Percentiles rank a stretch among this genome's conserved stretches.
phyloP scores from a whole-genome alignment of 2,888 invertebrate species.

The Xanthia togata region DNA sequence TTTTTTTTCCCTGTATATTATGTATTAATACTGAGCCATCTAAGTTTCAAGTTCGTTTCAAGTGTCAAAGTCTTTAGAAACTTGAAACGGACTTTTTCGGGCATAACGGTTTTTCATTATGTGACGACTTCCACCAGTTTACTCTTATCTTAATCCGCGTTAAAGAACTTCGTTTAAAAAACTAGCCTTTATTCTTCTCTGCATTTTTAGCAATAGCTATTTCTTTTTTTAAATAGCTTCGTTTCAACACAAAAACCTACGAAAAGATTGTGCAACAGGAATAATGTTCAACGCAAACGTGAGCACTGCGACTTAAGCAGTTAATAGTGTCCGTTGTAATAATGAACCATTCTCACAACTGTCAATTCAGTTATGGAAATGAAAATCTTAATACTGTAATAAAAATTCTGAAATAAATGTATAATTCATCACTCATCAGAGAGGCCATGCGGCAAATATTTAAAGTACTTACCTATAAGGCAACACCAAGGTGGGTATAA shows the following conservation, averaged over 20 bases:
- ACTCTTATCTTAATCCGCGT: no score
- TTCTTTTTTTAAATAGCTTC: neutral
- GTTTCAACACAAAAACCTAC: neutral
- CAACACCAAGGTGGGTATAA: conserved; percentile 79
- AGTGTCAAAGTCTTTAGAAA: no score
- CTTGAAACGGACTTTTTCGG: no score
- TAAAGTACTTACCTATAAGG: conserved; percentile 86
- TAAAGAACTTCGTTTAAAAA: no score
- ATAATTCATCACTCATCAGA: conserved; percentile 87
- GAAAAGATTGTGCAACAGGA: neutral
- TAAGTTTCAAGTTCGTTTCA: no score
- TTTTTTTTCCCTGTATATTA: no score
- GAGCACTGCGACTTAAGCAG: neutral
- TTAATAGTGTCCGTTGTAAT: conserved; percentile 30
- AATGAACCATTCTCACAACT: conserved; percentile 62
- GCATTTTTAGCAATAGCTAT: neutral
- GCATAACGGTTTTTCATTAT: no score
- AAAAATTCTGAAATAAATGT: conserved; percentile 84
- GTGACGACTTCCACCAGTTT: no score
- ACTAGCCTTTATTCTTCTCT: neutral
- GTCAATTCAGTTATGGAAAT: conserved; percentile 69
- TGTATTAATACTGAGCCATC: no score
- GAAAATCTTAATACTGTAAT: conserved; percentile 75
- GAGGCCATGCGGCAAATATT: conserved; percentile 88
- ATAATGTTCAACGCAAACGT: neutral